Evolutionary conservation across 2,888 invertebrate species (phyloP).

Genomic region (Liodrosophila aerea): DNA sequence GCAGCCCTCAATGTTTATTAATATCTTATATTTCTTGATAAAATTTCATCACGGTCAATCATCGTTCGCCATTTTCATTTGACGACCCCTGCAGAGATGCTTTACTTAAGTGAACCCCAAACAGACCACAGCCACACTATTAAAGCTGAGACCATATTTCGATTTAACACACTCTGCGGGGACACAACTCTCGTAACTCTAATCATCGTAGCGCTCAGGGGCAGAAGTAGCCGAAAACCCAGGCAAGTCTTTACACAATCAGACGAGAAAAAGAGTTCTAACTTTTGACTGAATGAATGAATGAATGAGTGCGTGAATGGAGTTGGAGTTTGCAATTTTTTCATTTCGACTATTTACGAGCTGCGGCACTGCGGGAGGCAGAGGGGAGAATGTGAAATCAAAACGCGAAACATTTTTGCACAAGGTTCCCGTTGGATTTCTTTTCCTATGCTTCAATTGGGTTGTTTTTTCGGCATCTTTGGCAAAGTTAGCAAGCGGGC

Average conservation of each 20-base stretch:
- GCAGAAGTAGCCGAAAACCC: conserved; percentile 17
- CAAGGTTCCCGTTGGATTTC: conserved; percentile 27
- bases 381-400: conserved; percentile 45
- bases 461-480: conserved; percentile 8
- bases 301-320: conserved; percentile 28
- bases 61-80: conserved; percentile 37
- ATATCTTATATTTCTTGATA: conserved; percentile 9
- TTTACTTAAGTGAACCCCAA: conserved; percentile 28
- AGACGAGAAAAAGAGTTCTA: conserved; percentile 42
- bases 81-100: conserved; percentile 16
- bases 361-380: conserved; percentile 36
- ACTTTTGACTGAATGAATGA: conserved; percentile 52
- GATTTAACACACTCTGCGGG: conserved; percentile 54
- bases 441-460: conserved; percentile 8
- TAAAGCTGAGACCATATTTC: conserved; percentile 49
- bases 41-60: conserved; percentile 29
- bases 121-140: conserved; percentile 28
- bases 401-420: conserved; percentile 59
- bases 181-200: conserved; percentile 20
- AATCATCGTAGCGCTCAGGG: conserved; percentile 40
- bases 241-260: conserved; percentile 49
- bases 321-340: conserved; percentile 45
- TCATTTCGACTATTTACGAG: conserved; percentile 59
- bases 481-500: conserved; percentile 42
- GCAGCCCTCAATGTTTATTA: conserved; percentile 48